Evolutionary conservation across 2,797 vertebrate genomes (phyloP), one percentile per base, ranked within the genome.

Genomic region (Taeniopygia guttata): DNA sequence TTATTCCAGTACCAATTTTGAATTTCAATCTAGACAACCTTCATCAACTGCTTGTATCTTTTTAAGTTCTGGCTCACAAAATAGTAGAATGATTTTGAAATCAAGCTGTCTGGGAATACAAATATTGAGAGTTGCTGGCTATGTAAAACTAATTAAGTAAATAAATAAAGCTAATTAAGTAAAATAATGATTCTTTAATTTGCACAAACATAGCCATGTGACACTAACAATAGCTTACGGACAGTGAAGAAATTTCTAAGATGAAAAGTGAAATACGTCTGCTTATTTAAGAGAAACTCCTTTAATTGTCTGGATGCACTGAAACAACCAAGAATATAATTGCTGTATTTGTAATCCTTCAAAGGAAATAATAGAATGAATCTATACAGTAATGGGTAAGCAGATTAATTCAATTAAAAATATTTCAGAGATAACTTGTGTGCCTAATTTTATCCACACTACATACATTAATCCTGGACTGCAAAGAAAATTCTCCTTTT

Each of bases 171-270:
- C 10, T 89, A 87, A 89, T 85, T 92, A 89, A 58, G 36, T 90
- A 82, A 95, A 91, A 69, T 72, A 77, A 22, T 22, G n/a, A 42
- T 80, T 55, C 36, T 89, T 87, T 91, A 58, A 81, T 55, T 94
- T 87, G 9, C 26, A 49, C 6, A 85, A 68, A 66, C 46, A 48
- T 34, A 73, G 17, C n/a, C 54, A 66, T 75, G 64, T 25, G 75
- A 89, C 40, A 68, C 22, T 84, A 75, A 68, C 46, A 90, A 90
- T 66, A 78, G 21, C 49, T 67, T 86, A 77, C 58, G 69, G 69
- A 92, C 58, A 69, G 30, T 40, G 40, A 94, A 83, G 22, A 34
- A 68, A 38, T 83, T 83, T 92, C 72, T 77, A 46, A 64, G 43
- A 14, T 89, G 42, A 67, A 89, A 90, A 92, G 14, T 75, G 63